Conservation (phyloP, 2,888 invertebrate species). For the Erannis defoliaria region DNA sequence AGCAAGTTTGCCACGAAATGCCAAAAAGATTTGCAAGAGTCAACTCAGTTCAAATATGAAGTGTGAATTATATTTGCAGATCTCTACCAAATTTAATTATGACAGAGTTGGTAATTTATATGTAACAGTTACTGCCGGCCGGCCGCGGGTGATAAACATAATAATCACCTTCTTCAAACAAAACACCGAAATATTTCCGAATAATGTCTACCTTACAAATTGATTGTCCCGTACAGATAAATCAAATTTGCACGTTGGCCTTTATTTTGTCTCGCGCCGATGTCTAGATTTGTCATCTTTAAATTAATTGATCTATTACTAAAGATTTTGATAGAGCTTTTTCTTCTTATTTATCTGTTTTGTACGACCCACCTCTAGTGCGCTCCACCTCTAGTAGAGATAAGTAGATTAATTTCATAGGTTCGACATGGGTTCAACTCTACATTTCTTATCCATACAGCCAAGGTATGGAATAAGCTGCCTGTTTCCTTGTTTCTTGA, state of each 20-base stretch:
- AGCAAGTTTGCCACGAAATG: no score
- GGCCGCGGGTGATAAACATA: slow-evolving; percentile 15
- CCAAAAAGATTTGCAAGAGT: neutral
- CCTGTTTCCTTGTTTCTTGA: no score
- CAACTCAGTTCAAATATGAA: slow-evolving; percentile 1
- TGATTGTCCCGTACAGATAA: slow-evolving; percentile 4
- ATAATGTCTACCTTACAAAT: slow-evolving; percentile 10
- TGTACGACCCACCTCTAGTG: no score
- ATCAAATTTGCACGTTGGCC: neutral
- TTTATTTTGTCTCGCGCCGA: neutral
- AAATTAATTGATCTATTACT: no score
- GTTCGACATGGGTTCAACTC: no score
- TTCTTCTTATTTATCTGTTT: no score
- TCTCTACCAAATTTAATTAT: neutral
- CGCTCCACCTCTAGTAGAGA: no score
- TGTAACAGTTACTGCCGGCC: neutral
- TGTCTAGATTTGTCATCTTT: neutral
- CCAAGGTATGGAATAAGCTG: no score
- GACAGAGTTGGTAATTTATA: neutral
- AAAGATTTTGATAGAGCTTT: no score
- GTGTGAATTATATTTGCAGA: slow-evolving; percentile 15
- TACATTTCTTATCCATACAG: no score
- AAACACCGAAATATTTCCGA: slow-evolving; percentile 6
- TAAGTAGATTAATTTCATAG: no score
- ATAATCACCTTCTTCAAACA: slow-evolving; percentile 25